Evolutionary conservation across 2,888 invertebrate species (phyloP).

Genomic region (Diadegma fenestrale): DNA sequence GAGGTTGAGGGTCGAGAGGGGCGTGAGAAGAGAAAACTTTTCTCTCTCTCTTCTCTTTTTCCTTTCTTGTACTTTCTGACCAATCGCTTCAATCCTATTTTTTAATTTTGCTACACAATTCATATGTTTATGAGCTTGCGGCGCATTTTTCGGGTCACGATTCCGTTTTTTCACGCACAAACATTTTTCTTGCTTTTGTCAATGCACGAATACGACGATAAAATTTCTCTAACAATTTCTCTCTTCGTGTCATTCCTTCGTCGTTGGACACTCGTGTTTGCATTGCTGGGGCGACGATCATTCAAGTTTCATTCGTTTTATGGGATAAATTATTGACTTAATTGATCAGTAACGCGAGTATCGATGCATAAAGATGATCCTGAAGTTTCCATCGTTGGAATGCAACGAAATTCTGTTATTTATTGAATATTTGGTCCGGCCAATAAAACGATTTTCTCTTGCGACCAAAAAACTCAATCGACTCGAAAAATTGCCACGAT

Average conservation of each 20-base stretch:
- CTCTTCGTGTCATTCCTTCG: not conserved
- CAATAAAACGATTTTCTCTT: too few relatives aligned
- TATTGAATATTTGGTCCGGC: too few relatives aligned
- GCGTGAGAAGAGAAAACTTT: conserved; percentile 75
- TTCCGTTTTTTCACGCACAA: not conserved
- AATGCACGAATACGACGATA: not conserved
- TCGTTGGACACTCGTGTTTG: not conserved
- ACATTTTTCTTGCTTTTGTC: not conserved
- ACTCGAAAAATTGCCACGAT: too few relatives aligned
- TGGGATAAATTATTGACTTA: not conserved
- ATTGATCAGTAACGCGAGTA: not conserved
- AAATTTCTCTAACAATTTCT: not conserved
- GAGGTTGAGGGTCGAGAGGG: conserved; percentile 79
- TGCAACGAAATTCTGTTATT: too few relatives aligned
- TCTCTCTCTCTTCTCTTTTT: conserved; percentile 73
- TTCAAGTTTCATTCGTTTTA: not conserved
- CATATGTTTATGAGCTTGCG: not conserved
- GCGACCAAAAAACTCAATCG: too few relatives aligned
- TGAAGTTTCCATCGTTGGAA: too few relatives aligned
- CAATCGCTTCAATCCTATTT: conserved; percentile 7
- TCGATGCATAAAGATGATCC: too few relatives aligned
- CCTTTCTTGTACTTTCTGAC: conserved; percentile 26
- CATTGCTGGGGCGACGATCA: not conserved
- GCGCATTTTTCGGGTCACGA: not conserved
- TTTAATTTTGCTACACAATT: not conserved